Conservation (phyloP, 2,797 vertebrate species). For the Micrastur ruficollis region DNA sequence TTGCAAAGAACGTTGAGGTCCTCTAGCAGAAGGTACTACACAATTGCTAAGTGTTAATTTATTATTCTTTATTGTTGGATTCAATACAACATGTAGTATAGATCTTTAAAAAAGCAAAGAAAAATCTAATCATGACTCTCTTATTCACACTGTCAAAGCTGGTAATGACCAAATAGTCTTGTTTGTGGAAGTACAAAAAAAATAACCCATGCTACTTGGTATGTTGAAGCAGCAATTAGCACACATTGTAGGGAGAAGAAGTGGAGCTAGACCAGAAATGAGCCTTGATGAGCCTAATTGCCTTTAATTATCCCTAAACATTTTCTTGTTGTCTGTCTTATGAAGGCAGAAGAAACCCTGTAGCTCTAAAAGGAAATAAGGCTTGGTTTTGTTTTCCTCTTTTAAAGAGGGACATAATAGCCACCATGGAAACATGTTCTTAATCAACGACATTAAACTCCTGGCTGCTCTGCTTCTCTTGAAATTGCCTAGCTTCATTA, state of each 20-base stretch:
- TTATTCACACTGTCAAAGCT: constrained; percentile 63
- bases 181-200: constrained; percentile 58
- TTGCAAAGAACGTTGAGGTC: constrained; percentile 27
- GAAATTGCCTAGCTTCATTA: constrained; percentile 75
- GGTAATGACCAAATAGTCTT: constrained; percentile 60
- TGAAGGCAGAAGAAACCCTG: constrained; percentile 71
- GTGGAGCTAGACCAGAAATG: constrained; percentile 51
- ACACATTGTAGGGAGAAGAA: constrained; percentile 56
- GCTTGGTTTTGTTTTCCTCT: constrained; percentile 70
- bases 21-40: background rate
- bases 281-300: constrained; percentile 75
- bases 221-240: constrained; percentile 73
- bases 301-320: constrained; percentile 77
- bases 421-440: constrained; percentile 74
- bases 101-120: constrained; percentile 34
- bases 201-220: constrained; percentile 36
- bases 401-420: constrained; percentile 72
- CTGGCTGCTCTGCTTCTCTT: constrained; percentile 67
- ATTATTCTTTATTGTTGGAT: constrained; percentile 14
- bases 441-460: constrained; percentile 78
- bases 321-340: constrained; percentile 71
- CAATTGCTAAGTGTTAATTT: constrained; percentile 38
- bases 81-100: constrained; percentile 16
- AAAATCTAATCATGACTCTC: constrained; percentile 39
- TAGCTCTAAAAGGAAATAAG: constrained; percentile 74